Percentiles rank a stretch among this genome's conserved stretches.
Conservation (phyloP, 2,113 vertebrate genomes). For the Aegotheles bennettii region DNA sequence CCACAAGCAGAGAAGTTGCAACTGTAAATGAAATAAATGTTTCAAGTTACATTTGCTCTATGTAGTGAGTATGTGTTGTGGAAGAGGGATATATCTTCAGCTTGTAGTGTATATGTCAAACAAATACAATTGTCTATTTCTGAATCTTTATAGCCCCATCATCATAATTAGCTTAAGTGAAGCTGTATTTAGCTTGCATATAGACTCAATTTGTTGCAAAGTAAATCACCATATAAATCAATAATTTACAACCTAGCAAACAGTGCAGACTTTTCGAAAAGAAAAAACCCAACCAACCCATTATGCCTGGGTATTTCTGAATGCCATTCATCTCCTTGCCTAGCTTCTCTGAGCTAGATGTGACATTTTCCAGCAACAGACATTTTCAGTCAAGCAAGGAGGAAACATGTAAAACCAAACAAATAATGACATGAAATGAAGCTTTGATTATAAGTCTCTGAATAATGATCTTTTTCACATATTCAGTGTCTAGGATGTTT, state of each 20-base stretch:
- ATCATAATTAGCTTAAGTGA: slow-evolving; percentile 28
- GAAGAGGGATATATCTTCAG: background rate
- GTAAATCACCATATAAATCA: slow-evolving; percentile 47
- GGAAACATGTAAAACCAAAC: slow-evolving; percentile 55
- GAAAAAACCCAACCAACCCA: background rate
- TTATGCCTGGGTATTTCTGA: background rate
- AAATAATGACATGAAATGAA: slow-evolving; percentile 50
- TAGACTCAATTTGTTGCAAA: slow-evolving; percentile 36
- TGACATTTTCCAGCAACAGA: background rate
- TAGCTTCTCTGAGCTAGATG: background rate
- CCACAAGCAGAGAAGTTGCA: background rate
- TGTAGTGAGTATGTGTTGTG: background rate
- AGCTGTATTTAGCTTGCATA: slow-evolving; percentile 9
- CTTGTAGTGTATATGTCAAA: background rate
- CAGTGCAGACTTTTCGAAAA: background rate
- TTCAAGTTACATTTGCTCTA: background rate
- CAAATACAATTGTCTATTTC: slow-evolving; percentile 4
- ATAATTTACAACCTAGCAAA: slow-evolving; percentile 38
- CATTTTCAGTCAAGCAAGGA: slow-evolving; percentile 52
- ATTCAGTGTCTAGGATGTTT: slow-evolving; percentile 24
- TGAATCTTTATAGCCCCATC: background rate
- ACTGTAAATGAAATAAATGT: background rate
- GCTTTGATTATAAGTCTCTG: slow-evolving; percentile 54
- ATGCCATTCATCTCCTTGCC: background rate
- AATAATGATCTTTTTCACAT: slow-evolving; percentile 49